Conservation (phyloP, 2,113 vertebrate species). For the Odontesthes bonariensis region DNA sequence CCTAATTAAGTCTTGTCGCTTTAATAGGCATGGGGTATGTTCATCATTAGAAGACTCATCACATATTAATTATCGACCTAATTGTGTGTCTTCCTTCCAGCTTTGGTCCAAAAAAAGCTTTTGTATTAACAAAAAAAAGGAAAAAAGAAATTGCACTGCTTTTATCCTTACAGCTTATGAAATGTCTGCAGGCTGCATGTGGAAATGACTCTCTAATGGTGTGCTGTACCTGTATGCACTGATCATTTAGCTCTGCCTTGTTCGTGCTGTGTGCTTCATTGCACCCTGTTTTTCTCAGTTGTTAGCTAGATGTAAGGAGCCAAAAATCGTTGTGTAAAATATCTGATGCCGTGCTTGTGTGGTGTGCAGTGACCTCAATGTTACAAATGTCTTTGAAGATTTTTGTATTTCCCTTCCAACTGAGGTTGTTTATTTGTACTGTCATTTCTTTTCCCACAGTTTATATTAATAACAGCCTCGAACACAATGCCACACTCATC, state of each 20-base stretch:
- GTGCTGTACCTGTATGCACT: conserved; percentile 31
- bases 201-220: conserved; percentile 38
- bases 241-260: conserved; percentile 23
- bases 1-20: conserved; percentile 80
- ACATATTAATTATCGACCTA: conserved; percentile 78
- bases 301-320: background rate
- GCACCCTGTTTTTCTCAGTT: conserved; percentile 29
- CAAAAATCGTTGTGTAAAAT: background rate
- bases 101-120: conserved; percentile 66
- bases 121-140: conserved; percentile 10
- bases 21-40: conserved; percentile 71
- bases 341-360: background rate
- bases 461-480: background rate
- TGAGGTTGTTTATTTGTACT: background rate
- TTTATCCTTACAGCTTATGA: conserved; percentile 36
- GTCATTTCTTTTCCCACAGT: conserved; percentile 1
- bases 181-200: conserved; percentile 44
- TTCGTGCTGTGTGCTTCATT: conserved; percentile 37
- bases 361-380: background rate
- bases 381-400: background rate
- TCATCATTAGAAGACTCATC: conserved; percentile 74
- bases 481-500: conserved; percentile 17
- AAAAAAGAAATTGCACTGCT: conserved; percentile 17
- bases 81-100: conserved; percentile 74
- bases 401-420: background rate